Conservation (phyloP, 64 coral and sea anemone species). For the Catalaphyllia jardinei region DNA sequence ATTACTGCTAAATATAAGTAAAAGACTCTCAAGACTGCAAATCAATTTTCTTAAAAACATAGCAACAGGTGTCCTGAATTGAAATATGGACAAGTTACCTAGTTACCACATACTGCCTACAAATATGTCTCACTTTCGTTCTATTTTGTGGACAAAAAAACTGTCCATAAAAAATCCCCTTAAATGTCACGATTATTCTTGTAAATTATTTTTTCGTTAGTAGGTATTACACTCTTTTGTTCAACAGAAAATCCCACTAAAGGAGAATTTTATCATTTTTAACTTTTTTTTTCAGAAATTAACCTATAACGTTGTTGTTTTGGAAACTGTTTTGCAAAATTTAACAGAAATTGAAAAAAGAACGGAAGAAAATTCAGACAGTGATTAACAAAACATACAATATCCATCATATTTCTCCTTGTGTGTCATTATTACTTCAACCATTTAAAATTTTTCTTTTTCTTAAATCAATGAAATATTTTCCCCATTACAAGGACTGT, state of each 20-base stretch:
- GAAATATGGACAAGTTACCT: not conserved
- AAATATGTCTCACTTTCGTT: not conserved
- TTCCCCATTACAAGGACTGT: not conserved
- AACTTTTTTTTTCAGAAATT: too few species aligned
- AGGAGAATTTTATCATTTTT: too few species aligned
- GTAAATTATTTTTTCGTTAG: too few species aligned
- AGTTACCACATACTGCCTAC: not conserved
- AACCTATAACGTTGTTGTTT: too few species aligned
- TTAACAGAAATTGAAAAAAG: not conserved
- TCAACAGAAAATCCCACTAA: not conserved
- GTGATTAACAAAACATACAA: not conserved
- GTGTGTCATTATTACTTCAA: slow-evolving; percentile 12
- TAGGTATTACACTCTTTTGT: not conserved
- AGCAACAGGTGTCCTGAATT: not conserved
- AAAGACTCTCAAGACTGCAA: not conserved
- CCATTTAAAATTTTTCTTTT: not conserved
- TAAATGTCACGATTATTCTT: too few species aligned
- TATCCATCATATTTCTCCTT: slow-evolving; percentile 11
- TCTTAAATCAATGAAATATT: not conserved
- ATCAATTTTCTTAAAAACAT: not conserved
- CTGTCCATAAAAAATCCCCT: too few species aligned
- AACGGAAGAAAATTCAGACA: not conserved
- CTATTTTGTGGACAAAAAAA: too few species aligned
- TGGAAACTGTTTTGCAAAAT: too few species aligned
- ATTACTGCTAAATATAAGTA: not conserved